A percentile compares a stretch with the other conserved stretches of the same genome.
These are phyloP conservation scores for Drosophila chauvacae DNA, from an alignment of 1,140 invertebrate genomes.

Conservation along the genomic window DNA sequence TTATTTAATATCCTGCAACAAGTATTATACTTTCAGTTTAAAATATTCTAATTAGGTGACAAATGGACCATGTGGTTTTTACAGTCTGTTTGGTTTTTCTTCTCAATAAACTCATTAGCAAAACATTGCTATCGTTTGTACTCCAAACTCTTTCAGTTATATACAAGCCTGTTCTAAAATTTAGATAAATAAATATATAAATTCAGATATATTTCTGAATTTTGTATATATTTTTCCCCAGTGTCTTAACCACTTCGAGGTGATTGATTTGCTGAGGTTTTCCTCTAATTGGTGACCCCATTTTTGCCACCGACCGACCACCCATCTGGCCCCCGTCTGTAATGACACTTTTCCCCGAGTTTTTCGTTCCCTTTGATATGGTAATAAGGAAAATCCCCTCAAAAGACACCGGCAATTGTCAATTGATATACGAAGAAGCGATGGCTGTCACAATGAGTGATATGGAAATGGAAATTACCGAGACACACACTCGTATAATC, in stretches of 20 bases:
- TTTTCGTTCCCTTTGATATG: conserved; percentile 64
- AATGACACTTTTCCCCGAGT: conserved; percentile 59
- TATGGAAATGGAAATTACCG: conserved; percentile 71
- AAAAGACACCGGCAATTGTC: conserved; percentile 64
- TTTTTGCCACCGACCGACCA: conserved; percentile 24
- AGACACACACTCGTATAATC: conserved; percentile 45
- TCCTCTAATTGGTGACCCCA: conserved; percentile 39
- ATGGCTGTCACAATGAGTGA: conserved; percentile 57
- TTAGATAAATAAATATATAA: not conserved
- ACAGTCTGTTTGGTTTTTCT: not conserved
- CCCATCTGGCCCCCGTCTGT: conserved; percentile 32
- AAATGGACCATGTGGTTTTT: not conserved
- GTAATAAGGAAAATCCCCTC: conserved; percentile 67
- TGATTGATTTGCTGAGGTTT: conserved; percentile 39
- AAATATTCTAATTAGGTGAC: not conserved
- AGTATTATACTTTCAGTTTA: no score
- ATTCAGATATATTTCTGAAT: not conserved
- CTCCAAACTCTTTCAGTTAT: not conserved
- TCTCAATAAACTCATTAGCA: not conserved
- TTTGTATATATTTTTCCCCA: not conserved
- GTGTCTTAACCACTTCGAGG: conserved; percentile 19
- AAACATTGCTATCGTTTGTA: no score
- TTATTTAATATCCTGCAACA: not conserved
- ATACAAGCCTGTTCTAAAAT: no score
- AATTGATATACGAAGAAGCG: conserved; percentile 46